Evolutionary conservation across 2,888 invertebrate species (phyloP).

Genomic region (Chymomyza amoena): DNA sequence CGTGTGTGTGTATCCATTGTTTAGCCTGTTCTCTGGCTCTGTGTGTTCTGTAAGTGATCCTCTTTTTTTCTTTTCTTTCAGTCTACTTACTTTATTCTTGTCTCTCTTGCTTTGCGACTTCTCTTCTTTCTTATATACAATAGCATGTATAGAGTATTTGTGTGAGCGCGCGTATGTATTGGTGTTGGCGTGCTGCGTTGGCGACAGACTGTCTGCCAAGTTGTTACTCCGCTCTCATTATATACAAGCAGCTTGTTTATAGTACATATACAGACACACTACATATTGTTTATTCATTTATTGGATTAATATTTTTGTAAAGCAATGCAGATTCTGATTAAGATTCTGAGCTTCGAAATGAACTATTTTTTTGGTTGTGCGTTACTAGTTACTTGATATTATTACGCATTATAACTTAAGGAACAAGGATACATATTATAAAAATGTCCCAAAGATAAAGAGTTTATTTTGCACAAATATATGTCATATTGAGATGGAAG

Average conservation of each 20-base stretch:
- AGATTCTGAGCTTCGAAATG: too few species aligned
- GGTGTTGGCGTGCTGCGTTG: slow-evolving; percentile 30
- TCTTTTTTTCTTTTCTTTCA: slow-evolving; percentile 29
- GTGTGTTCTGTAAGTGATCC: slow-evolving; percentile 35
- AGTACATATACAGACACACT: not conserved
- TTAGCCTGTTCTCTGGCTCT: slow-evolving; percentile 16
- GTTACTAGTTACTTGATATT: too few species aligned
- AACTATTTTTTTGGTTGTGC: not conserved
- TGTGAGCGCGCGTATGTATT: not conserved
- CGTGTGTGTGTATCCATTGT: slow-evolving; percentile 44
- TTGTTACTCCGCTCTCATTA: slow-evolving; percentile 8
- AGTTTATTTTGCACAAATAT: too few species aligned
- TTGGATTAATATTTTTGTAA: not conserved
- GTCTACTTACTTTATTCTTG: slow-evolving; percentile 49
- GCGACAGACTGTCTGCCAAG: slow-evolving; percentile 74
- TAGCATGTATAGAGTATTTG: not conserved
- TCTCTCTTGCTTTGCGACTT: slow-evolving; percentile 58
- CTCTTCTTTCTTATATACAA: slow-evolving; percentile 10
- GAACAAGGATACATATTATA: too few species aligned
- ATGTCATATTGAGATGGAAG: too few species aligned
- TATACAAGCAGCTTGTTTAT: slow-evolving; percentile 14
- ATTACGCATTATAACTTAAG: too few species aligned
- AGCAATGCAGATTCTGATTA: not conserved
- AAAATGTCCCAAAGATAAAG: too few species aligned
- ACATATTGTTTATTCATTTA: slow-evolving; percentile 17